Evolutionary conservation across 2,888 invertebrate genomes (phyloP).

Genomic region (Dilophus febrilis): DNA sequence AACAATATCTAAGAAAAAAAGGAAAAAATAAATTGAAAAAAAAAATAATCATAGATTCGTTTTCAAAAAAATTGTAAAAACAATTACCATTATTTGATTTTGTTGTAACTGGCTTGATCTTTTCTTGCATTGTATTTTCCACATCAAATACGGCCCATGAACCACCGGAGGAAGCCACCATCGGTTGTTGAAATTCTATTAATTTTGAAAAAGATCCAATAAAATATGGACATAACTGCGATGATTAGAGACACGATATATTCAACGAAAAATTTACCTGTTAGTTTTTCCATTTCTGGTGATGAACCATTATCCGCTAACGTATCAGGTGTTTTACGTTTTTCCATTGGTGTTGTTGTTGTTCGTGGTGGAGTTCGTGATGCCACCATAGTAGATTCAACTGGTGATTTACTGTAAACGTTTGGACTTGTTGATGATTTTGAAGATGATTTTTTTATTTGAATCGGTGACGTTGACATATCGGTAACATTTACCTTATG

Average conservation of each 20-base stretch:
- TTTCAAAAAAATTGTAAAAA: too few relatives aligned
- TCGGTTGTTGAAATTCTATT: neutral
- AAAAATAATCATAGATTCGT: too few relatives aligned
- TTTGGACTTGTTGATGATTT: constrained; percentile 15
- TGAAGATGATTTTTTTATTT: constrained; percentile 23
- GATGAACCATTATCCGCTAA: constrained; percentile 35
- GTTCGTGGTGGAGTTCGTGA: constrained; percentile 29
- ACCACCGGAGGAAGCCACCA: constrained; percentile 24
- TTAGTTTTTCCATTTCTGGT: constrained; percentile 40
- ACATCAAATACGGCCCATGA: constrained; percentile 46
- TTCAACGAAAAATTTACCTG: constrained; percentile 17
- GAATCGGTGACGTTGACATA: constrained; percentile 29
- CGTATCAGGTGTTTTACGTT: too few relatives aligned
- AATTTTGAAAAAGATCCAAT: neutral
- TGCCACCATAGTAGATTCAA: constrained; percentile 13
- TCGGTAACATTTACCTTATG: constrained; percentile 28
- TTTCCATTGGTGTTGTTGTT: constrained; percentile 17
- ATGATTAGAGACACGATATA: neutral
- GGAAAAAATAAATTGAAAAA: too few relatives aligned
- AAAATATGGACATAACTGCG: neutral
- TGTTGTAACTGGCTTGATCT: too few relatives aligned
- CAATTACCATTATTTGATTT: too few relatives aligned
- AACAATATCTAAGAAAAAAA: constrained; percentile 33
- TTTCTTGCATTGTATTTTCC: too few relatives aligned
- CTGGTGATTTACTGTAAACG: constrained; percentile 14